Base-by-base conservation (phyloP, 2,797 vertebrate genomes). In the Bradypodion ventrale region DNA sequence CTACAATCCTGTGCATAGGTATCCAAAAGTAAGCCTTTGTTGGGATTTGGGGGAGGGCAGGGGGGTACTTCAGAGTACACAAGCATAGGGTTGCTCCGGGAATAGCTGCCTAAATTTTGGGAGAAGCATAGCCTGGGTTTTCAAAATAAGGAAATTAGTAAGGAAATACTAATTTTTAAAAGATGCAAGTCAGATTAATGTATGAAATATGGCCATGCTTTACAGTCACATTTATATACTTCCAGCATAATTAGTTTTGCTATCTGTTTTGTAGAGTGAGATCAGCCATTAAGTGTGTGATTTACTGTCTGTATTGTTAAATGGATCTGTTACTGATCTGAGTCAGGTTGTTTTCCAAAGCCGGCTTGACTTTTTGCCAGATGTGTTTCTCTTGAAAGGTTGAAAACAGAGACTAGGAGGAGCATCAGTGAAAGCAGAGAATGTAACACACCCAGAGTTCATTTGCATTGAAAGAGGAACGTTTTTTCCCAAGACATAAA, bases 341-440 rank as follows among this genome's bases (percentile, higher is more conserved):
- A 77, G 79, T 77, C 79, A 25, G 86, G 40, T 80, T 77, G 16
- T 49, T 80, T 63, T 37, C 83, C 15, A 75, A 83, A 70, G 74
- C 76, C 87, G 46, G 65, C 83, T 59, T 56, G 66, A 66, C 60
- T 75, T 84, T 3, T 80, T 92, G 90, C 87, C 82, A 69, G 52
- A 49, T 60, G 83, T 4, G 86, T 92, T 90, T 88, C 84, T 94
- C 87, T 75, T 93, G 81, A 88, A 87, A 85, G 90, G 79, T 86
- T 91, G 1, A 0, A 83, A 92, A 82, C 66, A 83, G 4, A 85
- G 60, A 87, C 88, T 87, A 93, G 94, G 94, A 91, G 93, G 94
- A 92, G 94, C 92, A 83, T 91, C 82, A 85, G 56, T 80, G 91
- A 86, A 85, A 85, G 84, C 86, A 87, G 77, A 63, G 85, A 85